phyloP scores from a whole-genome alignment of 2,888 invertebrate genomes.

The Rotaria magnacalcarata region DNA sequence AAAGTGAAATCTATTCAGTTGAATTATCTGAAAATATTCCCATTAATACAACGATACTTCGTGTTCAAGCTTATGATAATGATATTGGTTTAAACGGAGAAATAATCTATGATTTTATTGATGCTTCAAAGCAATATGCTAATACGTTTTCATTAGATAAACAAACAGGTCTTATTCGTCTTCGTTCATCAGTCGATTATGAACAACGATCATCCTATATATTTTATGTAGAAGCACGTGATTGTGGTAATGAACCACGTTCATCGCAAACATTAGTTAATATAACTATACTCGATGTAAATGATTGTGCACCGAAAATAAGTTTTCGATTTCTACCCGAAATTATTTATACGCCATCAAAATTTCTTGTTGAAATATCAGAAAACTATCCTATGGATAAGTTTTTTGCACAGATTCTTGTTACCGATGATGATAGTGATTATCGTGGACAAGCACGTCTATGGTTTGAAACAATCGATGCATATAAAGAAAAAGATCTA shows the following conservation, averaged over 20 bases:
- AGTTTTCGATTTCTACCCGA: background rate
- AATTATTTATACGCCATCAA: background rate
- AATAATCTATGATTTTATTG: constrained; percentile 7
- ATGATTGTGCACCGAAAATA: background rate
- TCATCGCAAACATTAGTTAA: constrained; percentile 32
- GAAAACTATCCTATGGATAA: constrained; percentile 32
- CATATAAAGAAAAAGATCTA: background rate
- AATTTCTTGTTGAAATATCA: background rate
- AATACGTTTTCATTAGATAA: constrained; percentile 14
- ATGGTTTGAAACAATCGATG: background rate
- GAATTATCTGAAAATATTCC: constrained; percentile 7
- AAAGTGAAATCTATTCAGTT: background rate
- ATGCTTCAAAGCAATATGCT: background rate
- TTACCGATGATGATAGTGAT: constrained; percentile 16
- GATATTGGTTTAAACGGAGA: constrained; percentile 18
- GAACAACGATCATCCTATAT: constrained; percentile 15
- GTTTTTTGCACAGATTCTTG: constrained; percentile 20
- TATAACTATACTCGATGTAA: background rate
- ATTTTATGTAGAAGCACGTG: constrained; percentile 10
- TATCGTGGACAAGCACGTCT: background rate
- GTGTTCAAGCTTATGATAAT: background rate
- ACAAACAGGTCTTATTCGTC: background rate
- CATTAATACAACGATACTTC: background rate
- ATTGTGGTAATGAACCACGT: constrained; percentile 28
- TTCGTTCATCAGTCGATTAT: background rate